Conservation (phyloP, 2,888 invertebrate species). For the Micoletzkya japonica region DNA sequence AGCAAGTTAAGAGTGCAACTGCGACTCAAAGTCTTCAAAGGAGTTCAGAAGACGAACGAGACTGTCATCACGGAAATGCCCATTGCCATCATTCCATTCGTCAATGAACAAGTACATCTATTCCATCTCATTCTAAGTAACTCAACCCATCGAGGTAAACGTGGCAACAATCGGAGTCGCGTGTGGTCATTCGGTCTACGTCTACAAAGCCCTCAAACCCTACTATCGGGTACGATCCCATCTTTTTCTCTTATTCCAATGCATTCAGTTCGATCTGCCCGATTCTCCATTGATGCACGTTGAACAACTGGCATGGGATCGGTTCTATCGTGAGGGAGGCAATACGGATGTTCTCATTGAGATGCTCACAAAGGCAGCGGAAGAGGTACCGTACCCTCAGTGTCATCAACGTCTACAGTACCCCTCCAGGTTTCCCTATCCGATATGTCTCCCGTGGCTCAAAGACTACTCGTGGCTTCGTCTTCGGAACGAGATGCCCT, state of each 20-base stretch:
- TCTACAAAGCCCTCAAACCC: slow-evolving; percentile 17
- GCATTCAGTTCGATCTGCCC: not conserved
- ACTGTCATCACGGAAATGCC: not conserved
- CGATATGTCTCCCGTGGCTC: not conserved
- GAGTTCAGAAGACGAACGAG: not conserved
- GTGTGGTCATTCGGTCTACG: slow-evolving; percentile 1
- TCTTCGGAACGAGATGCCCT: not conserved
- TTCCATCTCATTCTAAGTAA: not conserved
- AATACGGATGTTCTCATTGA: not conserved
- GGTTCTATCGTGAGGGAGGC: not conserved
- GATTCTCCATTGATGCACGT: not conserved
- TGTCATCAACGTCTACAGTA: not conserved
- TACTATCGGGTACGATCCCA: slow-evolving; percentile 5
- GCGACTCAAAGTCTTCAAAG: slow-evolving; percentile 25
- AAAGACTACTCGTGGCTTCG: not conserved
- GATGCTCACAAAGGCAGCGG: not conserved
- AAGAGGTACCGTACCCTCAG: not conserved
- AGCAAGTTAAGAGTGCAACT: slow-evolving; percentile 8
- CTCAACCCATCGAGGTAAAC: not conserved
- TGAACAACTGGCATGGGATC: not conserved
- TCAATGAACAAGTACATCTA: slow-evolving; percentile 7
- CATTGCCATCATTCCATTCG: not conserved
- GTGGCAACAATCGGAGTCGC: slow-evolving; percentile 15
- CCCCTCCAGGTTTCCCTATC: not conserved
- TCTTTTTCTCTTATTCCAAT: not conserved